Evolutionary conservation across 2,888 invertebrate species (phyloP), one percentile per base, ranked within the genome.

Genomic region (Philhelius pedissequus): DNA sequence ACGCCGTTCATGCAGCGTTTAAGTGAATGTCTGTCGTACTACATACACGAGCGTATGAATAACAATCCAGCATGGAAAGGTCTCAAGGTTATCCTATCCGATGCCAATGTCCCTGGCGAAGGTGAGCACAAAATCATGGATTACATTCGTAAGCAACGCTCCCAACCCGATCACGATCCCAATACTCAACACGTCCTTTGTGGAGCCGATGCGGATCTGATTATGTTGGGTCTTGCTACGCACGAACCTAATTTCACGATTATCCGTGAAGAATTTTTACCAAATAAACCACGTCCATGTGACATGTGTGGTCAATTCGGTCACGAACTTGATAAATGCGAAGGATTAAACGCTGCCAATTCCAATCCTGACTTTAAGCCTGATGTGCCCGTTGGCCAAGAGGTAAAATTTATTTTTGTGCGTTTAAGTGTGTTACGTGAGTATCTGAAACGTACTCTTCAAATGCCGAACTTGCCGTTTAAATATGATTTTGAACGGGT

Each of bases 121-220:
- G 98, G 99, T 0, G 99, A 99, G 92, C 99, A 99, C 91, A 99
- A 99, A 93, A 99, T 99, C 88, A 99, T 99, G 99, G 99, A 99
- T 92, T 99, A 95, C 90, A 98, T 99, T 87, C 94, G 99, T n/a
- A 95, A 95, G 88, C 99, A 99, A 92, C 94, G 99, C 91, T 96
- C 96, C 8, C 97, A 97, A 90, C 97, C 97, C 0, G 96, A 97
- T 91, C 98, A 99, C 92, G 97, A 99, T 92, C 98, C 99, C 0
- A 99, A 99, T 92, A 99, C 99, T 0, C 97, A 96, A 87, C 99
- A 99, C 92, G 98, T 98, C 87, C 92, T 99, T 25, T 99, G 99
- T 92, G 99, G 99, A 52, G 99, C 99, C 0, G 99, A 99, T 92
- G 98, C 98, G 3, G 99, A 99, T 93, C 94, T 99, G 73, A 99